Conservation (phyloP, 2,113 vertebrate genomes). For the Heterochromis multidens region DNA sequence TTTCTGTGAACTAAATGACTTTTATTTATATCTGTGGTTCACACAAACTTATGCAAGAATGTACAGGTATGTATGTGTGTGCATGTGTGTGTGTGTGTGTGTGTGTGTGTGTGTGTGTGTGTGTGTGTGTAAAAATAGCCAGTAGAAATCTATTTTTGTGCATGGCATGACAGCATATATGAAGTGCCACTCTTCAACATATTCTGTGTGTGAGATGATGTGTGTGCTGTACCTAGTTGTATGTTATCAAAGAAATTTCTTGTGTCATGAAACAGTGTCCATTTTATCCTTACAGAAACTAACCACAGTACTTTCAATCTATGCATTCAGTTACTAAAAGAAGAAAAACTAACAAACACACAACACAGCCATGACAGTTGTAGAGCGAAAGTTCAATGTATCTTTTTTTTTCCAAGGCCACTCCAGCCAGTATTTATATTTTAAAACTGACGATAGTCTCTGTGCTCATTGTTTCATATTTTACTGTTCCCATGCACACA, state of each 20-base stretch:
- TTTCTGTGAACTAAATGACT: not conserved
- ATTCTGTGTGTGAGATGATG: not conserved
- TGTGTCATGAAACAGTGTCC: not conserved
- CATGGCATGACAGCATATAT: not conserved
- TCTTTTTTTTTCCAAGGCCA: not conserved
- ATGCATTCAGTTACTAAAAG: not conserved
- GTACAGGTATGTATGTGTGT: not conserved
- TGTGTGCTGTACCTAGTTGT: not conserved
- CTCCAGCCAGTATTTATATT: not conserved
- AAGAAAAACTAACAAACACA: not conserved
- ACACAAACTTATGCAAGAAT: not conserved
- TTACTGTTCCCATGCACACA: not conserved
- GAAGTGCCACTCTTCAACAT: not conserved
- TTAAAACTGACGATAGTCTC: too few species aligned
- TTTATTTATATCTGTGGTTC: not conserved
- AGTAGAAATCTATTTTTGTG: not conserved
- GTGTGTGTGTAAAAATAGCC: slow-evolving; percentile 17
- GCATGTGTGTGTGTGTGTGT: too few species aligned
- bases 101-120: too few species aligned
- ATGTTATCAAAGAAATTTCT: slow-evolving; percentile 20
- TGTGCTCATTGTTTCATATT: fast-evolving
- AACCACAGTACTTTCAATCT: fast-evolving
- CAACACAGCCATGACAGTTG: not conserved
- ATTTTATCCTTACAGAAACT: not conserved
- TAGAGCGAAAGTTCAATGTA: not conserved